Base-by-base conservation (phyloP, 2,797 vertebrate species). In the Vespertilio murinus region DNA sequence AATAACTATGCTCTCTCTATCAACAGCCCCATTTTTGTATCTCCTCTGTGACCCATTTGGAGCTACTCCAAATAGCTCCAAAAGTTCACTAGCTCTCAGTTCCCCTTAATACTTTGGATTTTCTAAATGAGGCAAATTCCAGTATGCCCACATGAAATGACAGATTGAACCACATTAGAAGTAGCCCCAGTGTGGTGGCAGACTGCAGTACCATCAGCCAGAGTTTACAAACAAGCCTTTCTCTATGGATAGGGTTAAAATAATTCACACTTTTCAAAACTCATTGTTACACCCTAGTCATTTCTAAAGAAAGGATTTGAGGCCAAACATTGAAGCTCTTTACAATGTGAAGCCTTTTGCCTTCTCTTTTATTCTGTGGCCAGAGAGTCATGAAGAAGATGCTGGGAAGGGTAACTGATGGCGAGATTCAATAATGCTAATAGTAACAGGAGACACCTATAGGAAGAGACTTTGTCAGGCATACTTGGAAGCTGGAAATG, bases 101-200 rank as follows among this genome's bases (percentile, higher is more conserved):
- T 84, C 23, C 56, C 88, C 84, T 93, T 94, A 94, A 75, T 83
- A 65, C 79, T 86, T 91, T 14, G 47, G 13, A 80, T 84, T 95
- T 95, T 95, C 77, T 80, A 91, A 94, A 79, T 82, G 82, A 56
- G 42, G 54, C 61, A 83, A 12, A 71, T 93, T 95, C 78, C 75
- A 95, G 28, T 13, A 45, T 18, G 65, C 75, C 33, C 52, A 30
- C n/a, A 75, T 35, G 25, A 91, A 91, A 61, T 56, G 90, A 77
- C 6, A 73, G 80, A 84, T 0, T 69, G 69, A 45, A 90, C 75
- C 38, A 61, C 40, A 89, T 47, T 30, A 70, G 80, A 94, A 81
- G 40, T 25, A 70, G 40, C 47, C 30, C 28, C 38, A 11, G 8
- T 71, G 14, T 13, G 47, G 28, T 35, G 64, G 20, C 23, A 12